Evolutionary conservation across 2,888 invertebrate genomes (phyloP).

Genomic region (Orthosia incerta): DNA sequence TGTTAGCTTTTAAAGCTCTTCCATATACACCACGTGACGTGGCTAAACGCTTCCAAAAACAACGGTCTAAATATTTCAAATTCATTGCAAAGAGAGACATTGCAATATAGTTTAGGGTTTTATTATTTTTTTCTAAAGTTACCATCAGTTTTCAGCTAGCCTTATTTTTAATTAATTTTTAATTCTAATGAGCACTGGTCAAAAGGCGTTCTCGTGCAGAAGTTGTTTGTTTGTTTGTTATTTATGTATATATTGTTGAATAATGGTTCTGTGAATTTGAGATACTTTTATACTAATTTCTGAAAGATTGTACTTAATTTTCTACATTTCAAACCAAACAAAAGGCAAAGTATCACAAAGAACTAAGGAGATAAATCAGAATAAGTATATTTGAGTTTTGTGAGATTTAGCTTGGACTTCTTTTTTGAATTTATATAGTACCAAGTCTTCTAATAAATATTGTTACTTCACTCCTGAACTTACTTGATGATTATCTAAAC

Average conservation of each 20-base stretch:
- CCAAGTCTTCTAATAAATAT: conserved; percentile 41
- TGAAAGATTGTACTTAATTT: conserved; percentile 57
- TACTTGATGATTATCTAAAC: conserved; percentile 15
- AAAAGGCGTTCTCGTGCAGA: conserved; percentile 82
- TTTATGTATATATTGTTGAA: conserved; percentile 74
- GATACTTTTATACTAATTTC: conserved; percentile 36
- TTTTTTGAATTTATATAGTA: conserved; percentile 39
- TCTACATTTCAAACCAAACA: conserved; percentile 24
- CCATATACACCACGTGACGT: conserved; percentile 55
- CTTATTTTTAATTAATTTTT: conserved; percentile 85
- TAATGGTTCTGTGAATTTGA: conserved; percentile 43
- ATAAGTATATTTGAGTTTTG: conserved; percentile 34
- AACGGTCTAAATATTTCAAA: conserved; percentile 77
- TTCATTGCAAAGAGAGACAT: conserved; percentile 83
- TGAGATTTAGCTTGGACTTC: conserved; percentile 30
- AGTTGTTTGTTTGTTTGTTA: conserved; percentile 62
- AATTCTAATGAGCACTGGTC: conserved; percentile 80
- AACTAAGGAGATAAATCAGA: conserved; percentile 30
- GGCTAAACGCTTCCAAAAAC: conserved; percentile 71
- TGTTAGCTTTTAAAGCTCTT: conserved; percentile 65
- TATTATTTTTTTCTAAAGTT: conserved; percentile 87
- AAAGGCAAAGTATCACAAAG: conserved; percentile 29
- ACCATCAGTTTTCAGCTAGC: conserved; percentile 90
- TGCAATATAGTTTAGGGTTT: conserved; percentile 83
- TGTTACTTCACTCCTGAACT: conserved; percentile 14